These are phyloP conservation scores for Mystacides longicornis DNA, from an alignment of 2,888 invertebrate genomes.

Conservation along the genomic window DNA sequence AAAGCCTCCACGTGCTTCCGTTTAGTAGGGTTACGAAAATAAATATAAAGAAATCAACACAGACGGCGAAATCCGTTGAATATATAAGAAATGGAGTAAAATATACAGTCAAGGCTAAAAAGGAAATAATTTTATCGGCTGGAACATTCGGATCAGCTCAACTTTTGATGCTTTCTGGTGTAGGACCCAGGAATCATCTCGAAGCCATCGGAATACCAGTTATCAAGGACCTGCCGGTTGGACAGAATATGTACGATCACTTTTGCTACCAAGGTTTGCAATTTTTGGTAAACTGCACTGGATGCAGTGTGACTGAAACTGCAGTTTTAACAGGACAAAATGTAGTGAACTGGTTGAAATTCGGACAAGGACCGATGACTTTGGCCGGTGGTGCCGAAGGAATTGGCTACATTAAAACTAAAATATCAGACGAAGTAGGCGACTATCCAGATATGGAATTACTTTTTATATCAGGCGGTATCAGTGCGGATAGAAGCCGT, in stretches of 20 bases:
- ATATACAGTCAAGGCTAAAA: slow-evolving; percentile 52
- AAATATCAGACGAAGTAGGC: slow-evolving; percentile 48
- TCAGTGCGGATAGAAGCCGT: slow-evolving; percentile 50
- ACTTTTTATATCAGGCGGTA: slow-evolving; percentile 55
- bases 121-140: slow-evolving; percentile 78
- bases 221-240: slow-evolving; percentile 59
- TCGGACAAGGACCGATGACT: slow-evolving; percentile 43
- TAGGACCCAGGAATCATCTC: slow-evolving; percentile 51
- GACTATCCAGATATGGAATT: slow-evolving; percentile 62
- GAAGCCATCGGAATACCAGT: slow-evolving; percentile 49
- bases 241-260: slow-evolving; percentile 57
- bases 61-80: slow-evolving; percentile 61
- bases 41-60: slow-evolving; percentile 54
- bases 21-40: slow-evolving; percentile 58
- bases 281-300: slow-evolving; percentile 39
- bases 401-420: slow-evolving; percentile 57
- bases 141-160: slow-evolving; percentile 88
- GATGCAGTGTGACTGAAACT: slow-evolving; percentile 35
- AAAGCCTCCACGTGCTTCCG: slow-evolving; percentile 62
- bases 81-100: slow-evolving; percentile 48
- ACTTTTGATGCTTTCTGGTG: slow-evolving; percentile 79
- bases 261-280: slow-evolving; percentile 47
- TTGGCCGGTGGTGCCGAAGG: slow-evolving; percentile 61
- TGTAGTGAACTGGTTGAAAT: slow-evolving; percentile 35
- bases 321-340: slow-evolving; percentile 28